These are phyloP conservation scores for Eulithis testata DNA, from an alignment of 2,888 invertebrate species.

Conservation along the genomic window DNA sequence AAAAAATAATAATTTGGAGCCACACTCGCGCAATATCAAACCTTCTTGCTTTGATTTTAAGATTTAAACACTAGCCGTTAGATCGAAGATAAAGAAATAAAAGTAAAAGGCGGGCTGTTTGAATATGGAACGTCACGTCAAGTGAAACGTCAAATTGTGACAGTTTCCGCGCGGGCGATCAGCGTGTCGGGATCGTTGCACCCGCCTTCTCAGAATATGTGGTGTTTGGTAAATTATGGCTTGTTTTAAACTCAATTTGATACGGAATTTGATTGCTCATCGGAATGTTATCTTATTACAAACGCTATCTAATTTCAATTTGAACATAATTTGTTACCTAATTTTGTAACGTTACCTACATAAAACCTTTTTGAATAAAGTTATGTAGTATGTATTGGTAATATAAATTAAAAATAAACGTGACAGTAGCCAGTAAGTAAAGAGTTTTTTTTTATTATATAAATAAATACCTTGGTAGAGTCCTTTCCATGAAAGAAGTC, in stretches of 20 bases:
- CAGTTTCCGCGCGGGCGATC: slow-evolving; percentile 81
- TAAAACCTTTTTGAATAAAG: no score
- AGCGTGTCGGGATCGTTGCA: slow-evolving; percentile 62
- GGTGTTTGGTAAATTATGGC: slow-evolving; percentile 50
- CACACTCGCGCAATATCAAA: slow-evolving; percentile 53
- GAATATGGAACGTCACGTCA: slow-evolving; percentile 82
- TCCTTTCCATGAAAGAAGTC: no score
- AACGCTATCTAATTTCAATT: slow-evolving; percentile 12
- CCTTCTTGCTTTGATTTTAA: slow-evolving; percentile 55
- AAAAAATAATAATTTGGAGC: slow-evolving; percentile 47
- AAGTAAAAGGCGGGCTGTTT: slow-evolving; percentile 80
- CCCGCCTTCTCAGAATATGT: slow-evolving; percentile 74
- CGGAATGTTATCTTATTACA: slow-evolving; percentile 23
- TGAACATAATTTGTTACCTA: neutral
- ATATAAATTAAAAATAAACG: no score
- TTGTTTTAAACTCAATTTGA: slow-evolving; percentile 54
- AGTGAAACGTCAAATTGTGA: slow-evolving; percentile 82
- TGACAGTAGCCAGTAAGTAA: no score
- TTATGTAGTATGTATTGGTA: no score
- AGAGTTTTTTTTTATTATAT: no score
- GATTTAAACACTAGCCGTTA: slow-evolving; percentile 56
- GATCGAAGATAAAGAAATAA: slow-evolving; percentile 77
- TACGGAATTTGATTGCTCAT: slow-evolving; percentile 47
- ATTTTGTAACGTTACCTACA: neutral
- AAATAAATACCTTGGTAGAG: no score